phyloP scores from a whole-genome alignment of 2,888 invertebrate species.

The Apamea monoglypha region DNA sequence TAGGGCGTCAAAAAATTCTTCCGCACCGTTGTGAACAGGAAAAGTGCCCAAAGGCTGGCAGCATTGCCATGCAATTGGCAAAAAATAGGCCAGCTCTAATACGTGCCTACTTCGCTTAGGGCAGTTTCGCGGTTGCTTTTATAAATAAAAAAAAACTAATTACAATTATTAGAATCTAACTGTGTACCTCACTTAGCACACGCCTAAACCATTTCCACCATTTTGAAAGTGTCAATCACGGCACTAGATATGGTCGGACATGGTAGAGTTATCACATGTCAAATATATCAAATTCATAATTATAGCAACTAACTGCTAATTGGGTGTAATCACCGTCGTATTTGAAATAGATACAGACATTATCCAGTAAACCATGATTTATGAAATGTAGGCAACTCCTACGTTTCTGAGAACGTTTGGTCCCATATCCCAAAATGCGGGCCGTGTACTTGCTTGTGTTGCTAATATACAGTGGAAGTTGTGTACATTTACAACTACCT shows the following conservation, averaged over 20 bases:
- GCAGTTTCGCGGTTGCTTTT: too few species aligned
- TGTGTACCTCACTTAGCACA: neutral
- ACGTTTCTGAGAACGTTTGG: neutral
- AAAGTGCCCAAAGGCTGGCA: neutral
- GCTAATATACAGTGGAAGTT: slow-evolving; percentile 24
- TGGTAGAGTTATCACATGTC: slow-evolving; percentile 32
- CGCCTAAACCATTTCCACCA: neutral
- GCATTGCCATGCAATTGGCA: neutral
- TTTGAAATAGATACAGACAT: slow-evolving; percentile 15
- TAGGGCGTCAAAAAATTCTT: too few species aligned
- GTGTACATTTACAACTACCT: slow-evolving; percentile 32
- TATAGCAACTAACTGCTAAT: neutral
- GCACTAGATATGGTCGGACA: neutral
- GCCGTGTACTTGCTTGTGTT: slow-evolving; percentile 34
- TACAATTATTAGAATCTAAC: neutral
- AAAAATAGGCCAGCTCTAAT: neutral
- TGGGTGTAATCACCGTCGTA: slow-evolving; percentile 8
- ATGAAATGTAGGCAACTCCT: neutral
- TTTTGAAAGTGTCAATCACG: neutral
- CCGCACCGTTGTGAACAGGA: too few species aligned
- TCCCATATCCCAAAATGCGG: slow-evolving; percentile 33
- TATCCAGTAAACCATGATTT: slow-evolving; percentile 14
- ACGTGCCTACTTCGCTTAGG: neutral
- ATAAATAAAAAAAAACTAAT: neutral
- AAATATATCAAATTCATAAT: slow-evolving; percentile 24